Evolutionary conservation across 2,888 invertebrate species (phyloP), one percentile per base, ranked within the genome.

Genomic region (Drymonia ruficornis): DNA sequence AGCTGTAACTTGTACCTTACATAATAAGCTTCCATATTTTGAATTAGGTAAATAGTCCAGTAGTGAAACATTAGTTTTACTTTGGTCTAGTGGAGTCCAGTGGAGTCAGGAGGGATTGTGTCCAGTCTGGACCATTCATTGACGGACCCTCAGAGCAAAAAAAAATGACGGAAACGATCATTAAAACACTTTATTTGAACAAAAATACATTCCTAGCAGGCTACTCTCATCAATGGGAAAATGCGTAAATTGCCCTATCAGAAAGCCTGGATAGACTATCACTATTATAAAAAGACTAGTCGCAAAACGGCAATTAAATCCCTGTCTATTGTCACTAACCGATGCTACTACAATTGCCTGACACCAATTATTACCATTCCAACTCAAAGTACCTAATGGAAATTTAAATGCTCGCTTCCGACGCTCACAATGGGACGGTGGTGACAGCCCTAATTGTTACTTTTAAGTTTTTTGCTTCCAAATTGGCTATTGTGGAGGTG

Each of bases 371-470:
- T 67, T 58, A 68, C 62, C 71, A 67, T 65, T 63, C 63, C 78
- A 71, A 80, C 80, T 81, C 80, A 77, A 77, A 81, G 83, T 74
- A 82, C 80, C 83, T 91, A 91, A 91, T 92, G 91, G 91, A 90
- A 87, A 87, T 89, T 91, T 91, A 91, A 92, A 91, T 86, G 87
- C 79, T 82, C 77, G 81, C 83, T 89, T 89, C 89, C 91, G 84
- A 66, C 67, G 61, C 74, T 63, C 64, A 81, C 85, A 87, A 86
- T 83, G 79, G 82, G 49, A 50, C 52, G 61, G 74, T 67, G 74
- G 78, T 73, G 78, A 80, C 78, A 83, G 73, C 82, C 81, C 84
- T 88, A 87, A 88, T 88, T 87, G 87, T 71, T 70, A 71, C 76
- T 69, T 67, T 65, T 68, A 65, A 57, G 63, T 55, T 61, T 78